These are phyloP conservation scores for Dryomyza anilis DNA, from an alignment of 2,888 invertebrate species.

Conservation along the genomic window DNA sequence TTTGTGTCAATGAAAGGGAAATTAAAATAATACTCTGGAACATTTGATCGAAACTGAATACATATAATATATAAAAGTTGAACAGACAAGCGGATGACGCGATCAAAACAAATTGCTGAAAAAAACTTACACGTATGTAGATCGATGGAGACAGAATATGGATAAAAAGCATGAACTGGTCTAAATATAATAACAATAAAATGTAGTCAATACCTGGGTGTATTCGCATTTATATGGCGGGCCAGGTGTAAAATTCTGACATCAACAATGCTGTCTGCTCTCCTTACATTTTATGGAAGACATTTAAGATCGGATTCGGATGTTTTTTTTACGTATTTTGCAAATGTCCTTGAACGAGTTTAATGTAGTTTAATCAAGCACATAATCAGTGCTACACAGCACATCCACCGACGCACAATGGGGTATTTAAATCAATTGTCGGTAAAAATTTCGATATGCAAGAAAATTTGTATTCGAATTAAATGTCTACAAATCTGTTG, in stretches of 20 bases:
- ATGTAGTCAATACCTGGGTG: no score
- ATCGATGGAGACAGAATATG: not conserved
- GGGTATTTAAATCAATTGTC: not conserved
- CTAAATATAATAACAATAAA: no score
- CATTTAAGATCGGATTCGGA: no score
- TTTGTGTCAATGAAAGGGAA: constrained; percentile 14
- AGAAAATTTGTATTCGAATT: no score
- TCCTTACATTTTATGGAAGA: not conserved
- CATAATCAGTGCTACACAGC: not conserved
- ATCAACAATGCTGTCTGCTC: not conserved
- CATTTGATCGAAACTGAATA: not conserved
- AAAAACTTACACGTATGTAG: not conserved
- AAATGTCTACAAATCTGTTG: not conserved
- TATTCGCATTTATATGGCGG: no score
- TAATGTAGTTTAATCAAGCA: not conserved
- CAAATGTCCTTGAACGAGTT: constrained; percentile 18
- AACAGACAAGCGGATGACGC: not conserved
- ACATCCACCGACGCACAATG: no score
- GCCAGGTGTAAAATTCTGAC: constrained; percentile 7
- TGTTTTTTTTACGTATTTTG: not conserved
- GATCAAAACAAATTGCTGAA: constrained; percentile 6
- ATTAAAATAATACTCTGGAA: not conserved
- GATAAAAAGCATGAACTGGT: not conserved
- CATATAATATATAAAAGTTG: not conserved
- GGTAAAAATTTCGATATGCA: not conserved